phyloP scores from a whole-genome alignment of 2,797 vertebrate species.

The Enteromius thamalakanensis region DNA sequence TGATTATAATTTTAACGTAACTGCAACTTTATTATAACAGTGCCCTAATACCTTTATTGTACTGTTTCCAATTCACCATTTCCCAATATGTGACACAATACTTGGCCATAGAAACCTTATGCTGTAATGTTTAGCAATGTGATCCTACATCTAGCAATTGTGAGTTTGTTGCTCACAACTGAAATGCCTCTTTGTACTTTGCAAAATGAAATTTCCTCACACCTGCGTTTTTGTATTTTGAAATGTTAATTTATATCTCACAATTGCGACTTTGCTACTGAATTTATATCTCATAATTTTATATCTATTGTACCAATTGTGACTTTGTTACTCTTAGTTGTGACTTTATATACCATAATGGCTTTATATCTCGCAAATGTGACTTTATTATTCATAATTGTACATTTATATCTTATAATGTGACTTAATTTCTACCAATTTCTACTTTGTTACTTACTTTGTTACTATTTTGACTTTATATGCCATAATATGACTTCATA shows the following conservation, averaged over 20 bases:
- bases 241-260: neutral
- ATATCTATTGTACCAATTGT: too few relatives aligned
- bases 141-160: neutral
- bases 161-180: neutral
- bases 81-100: neutral
- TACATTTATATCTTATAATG: neutral
- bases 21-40: neutral
- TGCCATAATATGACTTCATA: neutral
- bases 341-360: neutral
- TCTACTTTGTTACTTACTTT: neutral
- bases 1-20: neutral
- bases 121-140: neutral
- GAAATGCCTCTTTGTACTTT: neutral
- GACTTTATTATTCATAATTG: neutral
- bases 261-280: neutral
- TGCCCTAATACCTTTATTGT: neutral
- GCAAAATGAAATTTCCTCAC: neutral
- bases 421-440: neutral
- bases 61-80: neutral
- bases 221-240: neutral
- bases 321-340: neutral
- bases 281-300: neutral
- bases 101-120: neutral
- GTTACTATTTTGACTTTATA: neutral
- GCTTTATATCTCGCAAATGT: neutral